Conservation (phyloP, 2,888 invertebrate species). For the Rhagophthalmus giganteus region DNA sequence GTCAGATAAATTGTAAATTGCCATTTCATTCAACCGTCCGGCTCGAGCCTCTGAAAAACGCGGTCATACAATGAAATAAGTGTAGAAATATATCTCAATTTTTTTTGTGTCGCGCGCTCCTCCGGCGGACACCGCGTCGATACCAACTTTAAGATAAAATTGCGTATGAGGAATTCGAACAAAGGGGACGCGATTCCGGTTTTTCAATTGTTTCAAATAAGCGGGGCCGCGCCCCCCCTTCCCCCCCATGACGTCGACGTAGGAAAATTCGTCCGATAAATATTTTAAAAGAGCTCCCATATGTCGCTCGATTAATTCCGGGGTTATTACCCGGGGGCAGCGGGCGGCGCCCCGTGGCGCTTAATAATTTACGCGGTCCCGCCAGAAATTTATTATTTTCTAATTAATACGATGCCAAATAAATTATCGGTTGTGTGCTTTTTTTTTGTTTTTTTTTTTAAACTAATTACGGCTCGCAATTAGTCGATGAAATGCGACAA, state of each 20-base stretch:
- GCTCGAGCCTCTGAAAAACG: slow-evolving; percentile 32
- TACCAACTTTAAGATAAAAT: slow-evolving; percentile 14
- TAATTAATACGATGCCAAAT: slow-evolving; percentile 17
- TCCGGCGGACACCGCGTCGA: slow-evolving; percentile 4
- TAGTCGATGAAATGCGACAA: not conserved
- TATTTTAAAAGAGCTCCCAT: slow-evolving; percentile 36
- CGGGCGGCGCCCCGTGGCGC: slow-evolving; percentile 4
- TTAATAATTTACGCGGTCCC: slow-evolving; percentile 4
- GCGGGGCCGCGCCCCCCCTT: too few species aligned
- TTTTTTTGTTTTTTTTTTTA: slow-evolving; percentile 8
- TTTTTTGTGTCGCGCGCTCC: too few species aligned
- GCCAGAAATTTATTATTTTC: slow-evolving; percentile 18
- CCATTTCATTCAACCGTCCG: slow-evolving; percentile 40
- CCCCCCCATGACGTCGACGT: too few species aligned
- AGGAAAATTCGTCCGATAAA: slow-evolving; percentile 29
- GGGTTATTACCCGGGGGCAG: slow-evolving; percentile 28
- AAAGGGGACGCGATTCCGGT: slow-evolving; percentile 3
- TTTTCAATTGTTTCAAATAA: slow-evolving; percentile 7
- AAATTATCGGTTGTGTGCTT: too few species aligned
- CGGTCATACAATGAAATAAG: slow-evolving; percentile 25
- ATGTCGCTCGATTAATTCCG: slow-evolving; percentile 39
- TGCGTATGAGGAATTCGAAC: slow-evolving; percentile 5
- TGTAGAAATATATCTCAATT: slow-evolving; percentile 21
- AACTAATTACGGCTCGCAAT: slow-evolving; percentile 8
- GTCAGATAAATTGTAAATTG: slow-evolving; percentile 41